Base-by-base conservation (phyloP, 2,797 vertebrate species). In the Semaprochilodus insignis region DNA sequence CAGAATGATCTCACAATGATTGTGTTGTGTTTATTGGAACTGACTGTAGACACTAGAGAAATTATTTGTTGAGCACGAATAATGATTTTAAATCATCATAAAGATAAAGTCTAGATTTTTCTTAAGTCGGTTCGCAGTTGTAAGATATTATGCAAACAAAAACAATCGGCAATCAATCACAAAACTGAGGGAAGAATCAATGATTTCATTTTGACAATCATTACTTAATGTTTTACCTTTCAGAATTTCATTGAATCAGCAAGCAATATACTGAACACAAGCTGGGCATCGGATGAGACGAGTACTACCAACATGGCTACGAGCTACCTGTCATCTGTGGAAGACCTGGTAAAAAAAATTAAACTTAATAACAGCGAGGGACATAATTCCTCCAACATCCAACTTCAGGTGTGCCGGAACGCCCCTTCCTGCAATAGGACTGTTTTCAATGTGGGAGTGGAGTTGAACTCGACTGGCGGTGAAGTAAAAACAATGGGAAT, bases 201-300 rank as follows among this genome's bases (percentile, higher is more conserved):
- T 59, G 55, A 48, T 10, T 70, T 48, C 13, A 25, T 16, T 72
- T 17, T 72, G 5, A 31, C 48, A 73, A 17, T 6, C 23, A 19
- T 55, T 27, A 23, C 40, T 78, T 15, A 40, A 17, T 55, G 52
- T 27, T 44, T 62, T 86, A 17, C 74, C 19, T 84, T 87, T 34
- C 85, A 96, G 95, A 51, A 87, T 75, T 90, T 95, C 16, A 2
- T 95, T 1, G 3, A n/a, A 0, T 86, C 92, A 63, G 92, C 94
- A 15, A 95, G 94, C 86, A 93, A 89, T 52, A 86, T 95, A 84
- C 79, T 96, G 73, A 91, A 88, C 67, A 67, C 48, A 3, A 60
- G 5, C 36, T 94, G 94, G 92, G 0, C 0, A 0, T 13, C 5
- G 0, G 57, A 77, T 65, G 91, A 91, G 21, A 4, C 83, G 0